phyloP scores from a whole-genome alignment of 2,113 vertebrate species.

The Nestor notabilis region DNA sequence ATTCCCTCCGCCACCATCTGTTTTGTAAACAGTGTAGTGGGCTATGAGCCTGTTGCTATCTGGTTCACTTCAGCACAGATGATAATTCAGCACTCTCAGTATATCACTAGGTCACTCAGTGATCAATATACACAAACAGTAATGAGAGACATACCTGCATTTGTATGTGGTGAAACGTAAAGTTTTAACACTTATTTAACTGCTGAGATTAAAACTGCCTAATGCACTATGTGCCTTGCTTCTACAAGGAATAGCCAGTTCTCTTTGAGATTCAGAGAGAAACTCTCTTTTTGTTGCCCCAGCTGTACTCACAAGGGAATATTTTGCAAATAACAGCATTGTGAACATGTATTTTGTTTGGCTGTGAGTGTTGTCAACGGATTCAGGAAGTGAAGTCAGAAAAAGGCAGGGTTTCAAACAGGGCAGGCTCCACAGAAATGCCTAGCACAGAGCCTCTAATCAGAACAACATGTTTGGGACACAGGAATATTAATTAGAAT shows the following conservation, averaged over 20 bases:
- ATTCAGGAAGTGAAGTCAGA: constrained; percentile 82
- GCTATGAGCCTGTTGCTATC: constrained; percentile 7
- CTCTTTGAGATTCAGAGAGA: constrained; percentile 61
- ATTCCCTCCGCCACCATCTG: neutral
- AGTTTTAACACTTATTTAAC: constrained; percentile 28
- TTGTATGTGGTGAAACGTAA: constrained; percentile 30
- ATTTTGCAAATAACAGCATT: constrained; percentile 75
- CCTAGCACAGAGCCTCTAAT: constrained; percentile 62
- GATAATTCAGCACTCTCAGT: neutral
- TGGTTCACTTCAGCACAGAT: neutral
- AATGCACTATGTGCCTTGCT: constrained; percentile 7
- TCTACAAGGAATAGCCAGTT: constrained; percentile 51
- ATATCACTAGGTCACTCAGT: neutral
- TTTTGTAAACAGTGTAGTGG: constrained; percentile 24
- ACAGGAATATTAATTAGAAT: constrained; percentile 47
- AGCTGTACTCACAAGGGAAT: constrained; percentile 79
- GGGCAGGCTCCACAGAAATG: constrained; percentile 68
- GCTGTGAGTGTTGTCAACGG: constrained; percentile 75
- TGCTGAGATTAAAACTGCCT: neutral
- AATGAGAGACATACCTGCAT: neutral
- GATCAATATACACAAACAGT: neutral
- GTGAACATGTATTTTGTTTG: constrained; percentile 81
- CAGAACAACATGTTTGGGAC: constrained; percentile 63
- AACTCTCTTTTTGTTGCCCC: constrained; percentile 73
- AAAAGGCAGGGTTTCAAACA: constrained; percentile 75